Evolutionary conservation across 2,888 invertebrate species (phyloP).

Genomic region (Dorcus parallelipipedus): DNA sequence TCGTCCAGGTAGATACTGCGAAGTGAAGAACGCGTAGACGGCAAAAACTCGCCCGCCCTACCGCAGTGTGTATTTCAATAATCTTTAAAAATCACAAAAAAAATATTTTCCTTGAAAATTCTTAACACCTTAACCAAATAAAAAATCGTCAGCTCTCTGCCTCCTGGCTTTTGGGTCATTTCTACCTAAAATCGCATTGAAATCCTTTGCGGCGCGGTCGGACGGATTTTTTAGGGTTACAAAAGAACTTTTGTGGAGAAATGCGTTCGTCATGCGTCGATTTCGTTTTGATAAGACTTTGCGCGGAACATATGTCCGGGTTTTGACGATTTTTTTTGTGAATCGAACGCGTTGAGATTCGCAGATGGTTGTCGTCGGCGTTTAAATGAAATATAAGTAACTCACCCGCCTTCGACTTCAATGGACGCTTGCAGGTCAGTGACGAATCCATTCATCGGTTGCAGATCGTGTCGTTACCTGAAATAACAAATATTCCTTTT

Average conservation of each 20-base stretch:
- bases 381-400: too few species aligned
- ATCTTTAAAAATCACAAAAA: conserved; percentile 32
- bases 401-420: too few species aligned
- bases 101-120: conserved; percentile 26
- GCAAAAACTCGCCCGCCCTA: background rate
- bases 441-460: too few species aligned
- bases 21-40: conserved; percentile 3
- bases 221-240: conserved; percentile 2
- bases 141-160: conserved; percentile 16
- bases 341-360: too few species aligned
- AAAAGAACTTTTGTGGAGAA: conserved; percentile 13
- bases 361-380: too few species aligned
- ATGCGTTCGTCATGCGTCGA: conserved; percentile 18
- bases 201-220: conserved; percentile 19
- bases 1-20: conserved; percentile 2
- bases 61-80: conserved; percentile 28
- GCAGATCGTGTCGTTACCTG: too few species aligned
- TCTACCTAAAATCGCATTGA: conserved; percentile 17
- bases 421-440: too few species aligned
- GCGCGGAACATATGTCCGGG: too few species aligned
- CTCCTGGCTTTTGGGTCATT: conserved; percentile 16
- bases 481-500: too few species aligned
- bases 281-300: too few species aligned
- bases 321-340: too few species aligned
- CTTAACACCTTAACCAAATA: conserved; percentile 29